Conservation (phyloP, 2,797 vertebrate species). For the Eremophila alpestris region DNA sequence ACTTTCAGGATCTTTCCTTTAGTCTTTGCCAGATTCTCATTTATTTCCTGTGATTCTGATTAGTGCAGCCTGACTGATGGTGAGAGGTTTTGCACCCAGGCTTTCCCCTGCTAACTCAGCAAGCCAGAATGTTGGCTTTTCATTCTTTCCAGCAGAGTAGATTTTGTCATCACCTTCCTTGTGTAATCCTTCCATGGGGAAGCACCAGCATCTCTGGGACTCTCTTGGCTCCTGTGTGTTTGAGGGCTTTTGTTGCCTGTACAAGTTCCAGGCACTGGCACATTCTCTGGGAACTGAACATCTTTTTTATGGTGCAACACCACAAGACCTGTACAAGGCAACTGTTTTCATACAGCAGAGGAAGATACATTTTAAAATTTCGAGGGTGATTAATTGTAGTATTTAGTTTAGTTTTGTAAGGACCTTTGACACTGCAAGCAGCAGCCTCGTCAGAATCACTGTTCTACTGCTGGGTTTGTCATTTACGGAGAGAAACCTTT, state of each 20-base stretch:
- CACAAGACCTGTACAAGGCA: background rate
- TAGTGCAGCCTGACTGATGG: background rate
- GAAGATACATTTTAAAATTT: background rate
- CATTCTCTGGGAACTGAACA: background rate
- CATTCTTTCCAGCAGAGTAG: background rate
- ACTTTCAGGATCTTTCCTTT: background rate
- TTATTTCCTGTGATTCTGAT: background rate
- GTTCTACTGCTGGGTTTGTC: background rate
- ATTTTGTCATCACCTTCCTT: background rate
- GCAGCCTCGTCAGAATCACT: background rate
- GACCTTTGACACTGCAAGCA: background rate
- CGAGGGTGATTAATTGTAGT: background rate
- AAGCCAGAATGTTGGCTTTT: background rate
- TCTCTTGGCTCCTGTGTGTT: rapidly evolving
- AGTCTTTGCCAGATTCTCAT: background rate
- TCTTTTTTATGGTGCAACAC: background rate
- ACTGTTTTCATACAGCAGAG: background rate
- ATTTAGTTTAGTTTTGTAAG: background rate
- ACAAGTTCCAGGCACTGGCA: background rate
- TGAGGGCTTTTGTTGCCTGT: background rate
- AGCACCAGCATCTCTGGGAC: background rate
- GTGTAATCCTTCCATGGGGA: background rate
- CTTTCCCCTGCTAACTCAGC: background rate
- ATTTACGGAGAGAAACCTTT: background rate
- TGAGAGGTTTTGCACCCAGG: background rate